Conservation (phyloP, 2,113 vertebrate genomes). For the Naja naja region DNA sequence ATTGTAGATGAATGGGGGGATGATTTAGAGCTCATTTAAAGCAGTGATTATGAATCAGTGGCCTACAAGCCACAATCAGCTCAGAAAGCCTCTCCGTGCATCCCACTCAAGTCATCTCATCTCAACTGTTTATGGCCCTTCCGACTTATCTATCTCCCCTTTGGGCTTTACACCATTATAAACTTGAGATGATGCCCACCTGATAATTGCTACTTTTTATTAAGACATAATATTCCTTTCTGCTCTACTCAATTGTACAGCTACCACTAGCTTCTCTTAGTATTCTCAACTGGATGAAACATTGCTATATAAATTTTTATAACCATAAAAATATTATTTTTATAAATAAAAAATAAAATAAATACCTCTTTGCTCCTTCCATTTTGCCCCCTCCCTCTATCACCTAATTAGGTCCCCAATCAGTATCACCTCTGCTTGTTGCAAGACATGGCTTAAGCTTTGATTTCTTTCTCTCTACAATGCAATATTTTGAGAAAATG, state of each 20-base stretch:
- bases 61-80: background rate
- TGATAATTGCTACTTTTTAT: background rate
- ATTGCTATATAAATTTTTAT: background rate
- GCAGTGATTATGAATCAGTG: background rate
- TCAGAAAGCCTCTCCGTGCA: background rate
- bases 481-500: background rate
- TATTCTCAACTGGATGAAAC: background rate
- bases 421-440: background rate
- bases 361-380: background rate
- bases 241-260: background rate
- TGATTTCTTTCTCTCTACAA: background rate
- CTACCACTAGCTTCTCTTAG: background rate
- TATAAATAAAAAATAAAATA: background rate
- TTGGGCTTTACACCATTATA: background rate
- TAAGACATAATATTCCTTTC: background rate
- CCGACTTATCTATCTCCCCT: background rate
- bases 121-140: background rate
- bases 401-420: background rate
- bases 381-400: background rate
- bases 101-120: background rate
- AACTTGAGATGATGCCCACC: background rate
- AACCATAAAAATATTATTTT: background rate
- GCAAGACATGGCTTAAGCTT: background rate
- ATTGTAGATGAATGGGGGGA: background rate
- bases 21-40: background rate